Conservation (phyloP, 2,113 vertebrate species). For the Stigmatopora argus region DNA sequence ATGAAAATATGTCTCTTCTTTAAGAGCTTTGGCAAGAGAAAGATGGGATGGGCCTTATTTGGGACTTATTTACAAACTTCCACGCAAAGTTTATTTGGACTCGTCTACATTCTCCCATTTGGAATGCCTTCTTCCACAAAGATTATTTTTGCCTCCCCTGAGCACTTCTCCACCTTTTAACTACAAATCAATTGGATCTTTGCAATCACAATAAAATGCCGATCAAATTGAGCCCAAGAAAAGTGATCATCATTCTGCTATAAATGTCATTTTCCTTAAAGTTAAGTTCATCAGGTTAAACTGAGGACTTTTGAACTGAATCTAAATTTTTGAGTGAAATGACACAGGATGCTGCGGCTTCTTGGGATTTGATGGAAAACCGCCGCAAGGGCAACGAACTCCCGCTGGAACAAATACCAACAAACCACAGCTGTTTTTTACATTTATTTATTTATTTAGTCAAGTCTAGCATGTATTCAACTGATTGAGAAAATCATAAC, state of each 20-base stretch:
- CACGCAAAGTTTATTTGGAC: constrained; percentile 61
- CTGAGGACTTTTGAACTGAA: neutral
- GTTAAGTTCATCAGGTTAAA: neutral
- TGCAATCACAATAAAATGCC: too few species aligned
- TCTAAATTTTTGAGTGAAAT: neutral
- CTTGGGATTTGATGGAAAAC: constrained; percentile 46
- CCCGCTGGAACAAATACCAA: constrained; percentile 36
- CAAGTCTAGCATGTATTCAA: neutral
- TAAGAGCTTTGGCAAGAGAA: constrained; percentile 63
- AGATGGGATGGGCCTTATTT: constrained; percentile 62
- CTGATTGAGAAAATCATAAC: neutral
- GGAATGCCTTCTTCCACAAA: constrained; percentile 26
- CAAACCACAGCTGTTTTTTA: constrained; percentile 39
- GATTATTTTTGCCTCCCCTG: constrained; percentile 22
- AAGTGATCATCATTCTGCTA: too few species aligned
- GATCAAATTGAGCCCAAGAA: neutral
- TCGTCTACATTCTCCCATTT: constrained; percentile 44
- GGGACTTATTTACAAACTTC: constrained; percentile 67
- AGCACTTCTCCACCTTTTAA: constrained; percentile 17
- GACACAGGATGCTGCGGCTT: constrained; percentile 13
- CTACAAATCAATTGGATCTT: constrained; percentile 22
- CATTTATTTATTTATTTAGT: constrained; percentile 1
- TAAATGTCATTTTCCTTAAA: neutral
- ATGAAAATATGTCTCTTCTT: constrained; percentile 68
- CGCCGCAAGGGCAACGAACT: constrained; percentile 31